Base-by-base conservation (phyloP, 2,888 invertebrate genomes). In the Meandrusa payeni region DNA sequence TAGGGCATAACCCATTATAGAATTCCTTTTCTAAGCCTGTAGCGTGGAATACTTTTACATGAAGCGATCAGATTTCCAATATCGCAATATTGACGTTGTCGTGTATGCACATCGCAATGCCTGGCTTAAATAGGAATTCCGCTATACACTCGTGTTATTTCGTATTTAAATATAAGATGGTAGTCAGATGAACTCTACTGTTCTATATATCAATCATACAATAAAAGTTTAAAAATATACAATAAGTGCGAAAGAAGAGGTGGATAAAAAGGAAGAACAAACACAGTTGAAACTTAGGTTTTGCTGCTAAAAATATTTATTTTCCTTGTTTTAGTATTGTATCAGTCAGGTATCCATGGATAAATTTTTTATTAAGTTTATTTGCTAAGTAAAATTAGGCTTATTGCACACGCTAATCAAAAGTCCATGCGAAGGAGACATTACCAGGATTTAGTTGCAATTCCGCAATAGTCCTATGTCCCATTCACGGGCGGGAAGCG, bases 51-150 rank as follows among this genome's bases (percentile, higher is more conserved):
- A 61, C 72, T 69, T 73, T 63, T 59, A 52, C 55, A 58, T 58
- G 55, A 58, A 64, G 62, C 57, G 62, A 65, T 66, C 64, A 56
- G 62, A 69, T 76, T 69, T 71, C 65, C 66, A 68, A 75, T 73
- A 69, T 58, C 44, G 55, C 51, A 50, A 57, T 56, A 60, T 62
- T 61, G 52, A 56, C 44, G 49, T 39, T 36, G 20, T 12, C 43
- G 31, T 41, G 37, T 41, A 40, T 48, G 42, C 36, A 27, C 36
- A 17, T 29, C 42, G 22, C 34, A 9, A 41, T n/a, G 40, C 2
- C 7, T 4, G 20, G 6, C 6, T 24, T 17, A 36, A 36, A 42
- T 42, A 23, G 42, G 27, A 29, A 36, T 31, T 42, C 36, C 17
- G 19, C 12, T 24, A 7, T 20, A 20, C 20, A 17, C 13, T 15